A percentile compares a stretch with the other conserved stretches of the same genome.
These are phyloP conservation scores for Euthynnus affinis DNA, from an alignment of 2,797 vertebrate genomes.

Conservation along the genomic window DNA sequence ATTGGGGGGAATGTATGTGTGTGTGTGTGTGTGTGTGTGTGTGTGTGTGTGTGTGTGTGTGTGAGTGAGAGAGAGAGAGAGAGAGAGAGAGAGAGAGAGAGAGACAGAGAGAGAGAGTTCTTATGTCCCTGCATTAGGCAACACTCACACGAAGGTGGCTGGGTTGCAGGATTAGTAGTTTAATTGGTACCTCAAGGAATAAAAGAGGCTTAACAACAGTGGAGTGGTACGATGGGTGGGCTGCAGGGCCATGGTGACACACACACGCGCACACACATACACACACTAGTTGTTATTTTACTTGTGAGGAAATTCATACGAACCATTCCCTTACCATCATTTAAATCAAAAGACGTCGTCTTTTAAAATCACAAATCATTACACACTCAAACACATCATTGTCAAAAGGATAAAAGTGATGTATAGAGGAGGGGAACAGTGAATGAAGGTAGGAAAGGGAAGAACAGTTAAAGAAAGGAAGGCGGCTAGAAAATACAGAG, in stretches of 20 bases:
- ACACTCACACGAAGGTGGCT: slow-evolving; percentile 66
- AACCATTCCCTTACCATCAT: slow-evolving; percentile 15
- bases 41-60: slow-evolving; percentile 25
- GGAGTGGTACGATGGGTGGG: slow-evolving; percentile 62
- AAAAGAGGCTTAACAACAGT: slow-evolving; percentile 73
- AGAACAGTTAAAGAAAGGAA: too few species aligned
- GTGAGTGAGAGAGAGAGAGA: too few species aligned
- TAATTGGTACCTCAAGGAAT: slow-evolving; percentile 87
- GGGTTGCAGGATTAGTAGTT: slow-evolving; percentile 79
- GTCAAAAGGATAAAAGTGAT: too few species aligned
- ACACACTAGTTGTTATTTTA: slow-evolving; percentile 30
- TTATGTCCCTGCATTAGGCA: slow-evolving; percentile 56
- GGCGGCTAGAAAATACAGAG: too few species aligned
- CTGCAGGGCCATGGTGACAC: slow-evolving; percentile 69
- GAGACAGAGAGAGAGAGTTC: too few species aligned
- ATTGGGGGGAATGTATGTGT: slow-evolving; percentile 5
- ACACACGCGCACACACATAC: slow-evolving; percentile 26
- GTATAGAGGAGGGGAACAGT: too few species aligned
- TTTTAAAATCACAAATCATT: too few species aligned
- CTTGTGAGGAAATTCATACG: slow-evolving; percentile 26
- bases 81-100: too few species aligned
- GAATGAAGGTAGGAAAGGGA: too few species aligned
- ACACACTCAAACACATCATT: too few species aligned
- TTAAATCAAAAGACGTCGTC: slow-evolving; percentile 16
- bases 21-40: slow-evolving; percentile 35